Base-by-base conservation (phyloP, 1,140 invertebrate genomes). In the Zaprionus tsacasi region DNA sequence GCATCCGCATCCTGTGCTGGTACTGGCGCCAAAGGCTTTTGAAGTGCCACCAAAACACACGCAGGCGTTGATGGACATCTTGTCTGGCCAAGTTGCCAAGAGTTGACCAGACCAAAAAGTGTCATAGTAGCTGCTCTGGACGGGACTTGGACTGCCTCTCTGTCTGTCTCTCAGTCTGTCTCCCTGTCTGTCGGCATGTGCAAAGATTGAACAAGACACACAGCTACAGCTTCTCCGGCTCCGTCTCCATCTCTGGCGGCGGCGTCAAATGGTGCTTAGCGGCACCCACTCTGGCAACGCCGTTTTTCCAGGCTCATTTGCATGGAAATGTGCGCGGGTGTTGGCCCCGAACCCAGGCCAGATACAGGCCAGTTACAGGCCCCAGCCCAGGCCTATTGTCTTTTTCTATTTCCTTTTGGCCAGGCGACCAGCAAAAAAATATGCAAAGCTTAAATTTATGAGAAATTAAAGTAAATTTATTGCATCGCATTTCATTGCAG, bases 381-480 rank as follows among this genome's bases (percentile, higher is more conserved):
- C 17, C n/a, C 45, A 10, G 50, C 67, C 45, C 74, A 72, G 74
- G 63, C 57, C 85, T 76, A 88, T 88, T 89, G 83, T 89, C 81
- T 88, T 88, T 45, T 88, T 82, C 58, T 8, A 30, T 35, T 33
- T 33, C 30, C 30, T 33, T 5, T 33, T 7, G 70, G 67, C 50
- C 50, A 74, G 73, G 69, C n/a, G n/a, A n/a, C 61, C 63, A 64
- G 21, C 21, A 21, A 21, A 79, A 81, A 89, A 89, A 89, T 89
- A 89, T 89, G 85, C 85, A 89, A 89, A 89, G 85, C 77, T 64
- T 35, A 89, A 89, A 89, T 89, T 89, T 89, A 89, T 89, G 85
- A 85, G 85, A 89, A 89, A 89, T 89, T 89, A 89, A 89, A 89
- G 71, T 85, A 81, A 89, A 89, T 89, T 89, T 89, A 89, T 89